Evolutionary conservation across 1,140 invertebrate genomes (phyloP).

Genomic region (Euglossa dilemma): DNA sequence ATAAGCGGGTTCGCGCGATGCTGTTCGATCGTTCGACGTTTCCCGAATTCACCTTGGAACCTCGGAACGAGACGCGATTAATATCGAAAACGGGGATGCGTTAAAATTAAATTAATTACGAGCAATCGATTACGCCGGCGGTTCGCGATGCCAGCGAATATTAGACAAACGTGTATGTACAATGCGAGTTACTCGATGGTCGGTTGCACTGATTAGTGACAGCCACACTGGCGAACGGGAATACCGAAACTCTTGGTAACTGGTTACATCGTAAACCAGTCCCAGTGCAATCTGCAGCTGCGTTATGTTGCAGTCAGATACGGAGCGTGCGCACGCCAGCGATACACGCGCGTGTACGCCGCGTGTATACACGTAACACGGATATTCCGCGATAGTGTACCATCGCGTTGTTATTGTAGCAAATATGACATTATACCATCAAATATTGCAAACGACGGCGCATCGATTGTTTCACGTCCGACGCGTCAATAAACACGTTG

Average conservation of each 20-base stretch:
- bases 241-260: constrained; percentile 27
- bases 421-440: constrained; percentile 42
- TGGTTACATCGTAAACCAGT: constrained; percentile 53
- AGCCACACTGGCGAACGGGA: constrained; percentile 19
- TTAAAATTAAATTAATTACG: constrained; percentile 46
- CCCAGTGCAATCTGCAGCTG: constrained; percentile 44
- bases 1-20: too few relatives aligned
- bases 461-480: background rate
- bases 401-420: background rate
- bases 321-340: constrained; percentile 5
- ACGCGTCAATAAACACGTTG: constrained; percentile 13
- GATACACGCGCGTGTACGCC: background rate
- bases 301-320: constrained; percentile 32
- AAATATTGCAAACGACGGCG: constrained; percentile 26
- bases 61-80: constrained; percentile 13
- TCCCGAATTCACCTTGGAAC: background rate
- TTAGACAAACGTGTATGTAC: constrained; percentile 31
- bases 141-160: constrained; percentile 29
- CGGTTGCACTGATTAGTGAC: constrained; percentile 51
- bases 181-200: constrained; percentile 34
- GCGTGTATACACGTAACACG: too few relatives aligned
- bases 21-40: too few relatives aligned
- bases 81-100: constrained; percentile 22
- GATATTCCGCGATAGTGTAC: background rate
- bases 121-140: constrained; percentile 27